These are phyloP conservation scores for Oxytorus armatus DNA, from an alignment of 2,888 invertebrate genomes.

Conservation along the genomic window DNA sequence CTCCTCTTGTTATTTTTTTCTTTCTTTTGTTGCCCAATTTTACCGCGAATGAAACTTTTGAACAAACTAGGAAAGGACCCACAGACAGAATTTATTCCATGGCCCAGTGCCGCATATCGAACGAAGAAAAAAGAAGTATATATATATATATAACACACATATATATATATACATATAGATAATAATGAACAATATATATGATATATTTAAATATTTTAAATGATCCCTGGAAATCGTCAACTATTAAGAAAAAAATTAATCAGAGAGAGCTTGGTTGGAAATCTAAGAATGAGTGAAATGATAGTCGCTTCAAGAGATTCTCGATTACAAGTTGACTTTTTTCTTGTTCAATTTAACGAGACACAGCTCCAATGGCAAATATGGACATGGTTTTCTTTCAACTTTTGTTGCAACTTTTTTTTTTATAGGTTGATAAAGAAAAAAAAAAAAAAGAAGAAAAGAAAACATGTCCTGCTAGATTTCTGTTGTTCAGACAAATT, in stretches of 20 bases:
- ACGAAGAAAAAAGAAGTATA: constrained; percentile 8
- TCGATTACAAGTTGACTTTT: constrained; percentile 18
- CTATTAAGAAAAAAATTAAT: constrained; percentile 28
- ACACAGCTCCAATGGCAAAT: neutral
- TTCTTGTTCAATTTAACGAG: neutral
- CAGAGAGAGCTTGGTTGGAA: constrained; percentile 37
- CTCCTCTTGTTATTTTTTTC: constrained; percentile 12
- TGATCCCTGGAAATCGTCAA: constrained; percentile 44
- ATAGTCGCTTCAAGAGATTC: constrained; percentile 43
- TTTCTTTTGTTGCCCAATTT: constrained; percentile 11
- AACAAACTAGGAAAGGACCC: neutral
- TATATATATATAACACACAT: too few species aligned
- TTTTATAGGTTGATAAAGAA: constrained; percentile 33
- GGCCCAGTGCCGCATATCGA: neutral
- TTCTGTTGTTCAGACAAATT: constrained; percentile 37
- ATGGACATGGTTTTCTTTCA: neutral
- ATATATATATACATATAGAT: too few species aligned
- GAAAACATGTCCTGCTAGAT: neutral
- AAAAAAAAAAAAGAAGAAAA: constrained; percentile 9
- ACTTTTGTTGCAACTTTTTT: neutral
- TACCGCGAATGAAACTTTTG: neutral
- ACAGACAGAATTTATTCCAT: neutral
- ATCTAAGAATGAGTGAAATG: constrained; percentile 28
- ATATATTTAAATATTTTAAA: constrained; percentile 49
- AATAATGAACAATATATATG: constrained; percentile 20